Evolutionary conservation across 1,140 invertebrate genomes (phyloP), one percentile per base, ranked within the genome.

Genomic region (Conopomorpha cramerella): DNA sequence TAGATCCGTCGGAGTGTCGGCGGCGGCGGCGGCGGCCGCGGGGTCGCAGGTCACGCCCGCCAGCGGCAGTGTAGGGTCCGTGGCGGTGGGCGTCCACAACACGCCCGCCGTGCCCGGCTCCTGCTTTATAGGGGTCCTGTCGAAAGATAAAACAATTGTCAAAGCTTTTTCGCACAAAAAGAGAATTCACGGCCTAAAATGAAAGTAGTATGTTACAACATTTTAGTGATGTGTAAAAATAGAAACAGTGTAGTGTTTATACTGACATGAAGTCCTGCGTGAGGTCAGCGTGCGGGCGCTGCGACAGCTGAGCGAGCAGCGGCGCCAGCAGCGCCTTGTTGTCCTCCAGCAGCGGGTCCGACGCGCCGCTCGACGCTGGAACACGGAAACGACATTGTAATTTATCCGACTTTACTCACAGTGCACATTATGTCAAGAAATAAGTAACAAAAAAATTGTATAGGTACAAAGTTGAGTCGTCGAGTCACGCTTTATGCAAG

Each of bases 301-400:
- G 47, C 35, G 71, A 58, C 36, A 77, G 44, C 36, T 77, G 56
- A 10, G 68, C 72, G 46, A 76, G 65, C n/a, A 78, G 60, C 4
- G 74, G 72, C 16, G 62, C 68, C 27, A 78, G 45, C 28, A 78
- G 49, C 34, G 65, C 64, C 43, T 76, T 78, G 43, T 74, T 71
- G 44, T 76, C 77, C 36, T 79, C 73, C 38, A 72, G 39, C 13
- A 77, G 39, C 4, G 72, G 72, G 30, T 77, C 71, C 17, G 62
- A n/a, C n/a, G n/a, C n/a, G n/a, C n/a, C n/a, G n/a, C n/a, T n/a
- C 26, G 55, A 45, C 8, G 51, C 58, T 71, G 44, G 2, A 53
- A 48, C 30, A 47, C 26, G 30, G 32, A 44, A n/a, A n/a, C n/a
- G n/a, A n/a, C n/a, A n/a, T n/a, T n/a, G n/a, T n/a, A n/a, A n/a